A percentile compares a stretch with the other conserved stretches of the same genome.
phyloP scores from a whole-genome alignment of 1,140 invertebrate genomes.

The Drosophila mojavensis region DNA sequence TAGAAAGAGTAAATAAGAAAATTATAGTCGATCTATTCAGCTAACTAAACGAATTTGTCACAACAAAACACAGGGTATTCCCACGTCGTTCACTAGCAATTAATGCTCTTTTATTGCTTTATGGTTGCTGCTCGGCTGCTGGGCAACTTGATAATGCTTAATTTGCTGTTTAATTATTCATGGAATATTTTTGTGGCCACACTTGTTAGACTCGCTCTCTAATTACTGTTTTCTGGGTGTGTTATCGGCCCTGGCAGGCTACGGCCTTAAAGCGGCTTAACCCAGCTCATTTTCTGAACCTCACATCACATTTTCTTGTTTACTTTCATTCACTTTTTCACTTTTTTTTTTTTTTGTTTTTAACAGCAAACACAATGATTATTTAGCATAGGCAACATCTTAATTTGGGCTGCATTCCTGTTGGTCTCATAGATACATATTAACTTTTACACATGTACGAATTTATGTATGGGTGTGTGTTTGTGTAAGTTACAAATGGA shows the following conservation, averaged over 20 bases:
- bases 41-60: too few species aligned
- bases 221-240: constrained; percentile 60
- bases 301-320: background rate
- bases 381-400: constrained; percentile 71
- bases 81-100: too few species aligned
- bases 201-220: constrained; percentile 45
- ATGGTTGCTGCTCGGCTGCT: constrained; percentile 15
- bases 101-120: background rate
- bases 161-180: constrained; percentile 78
- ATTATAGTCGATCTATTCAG: too few species aligned
- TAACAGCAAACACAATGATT: constrained; percentile 52
- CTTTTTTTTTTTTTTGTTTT: constrained; percentile 21
- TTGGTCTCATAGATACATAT: constrained; percentile 17
- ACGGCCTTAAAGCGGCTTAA: constrained; percentile 59
- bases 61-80: too few species aligned
- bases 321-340: too few species aligned
- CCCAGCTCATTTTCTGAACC: constrained; percentile 33
- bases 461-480: background rate
- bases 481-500: constrained; percentile 45
- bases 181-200: constrained; percentile 52
- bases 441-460: constrained; percentile 7
- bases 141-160: constrained; percentile 64
- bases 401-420: constrained; percentile 59
- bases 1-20: too few species aligned
- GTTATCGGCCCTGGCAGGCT: constrained; percentile 52